Conservation (phyloP, 1,140 invertebrate genomes). For the Polypedilum pembai region DNA sequence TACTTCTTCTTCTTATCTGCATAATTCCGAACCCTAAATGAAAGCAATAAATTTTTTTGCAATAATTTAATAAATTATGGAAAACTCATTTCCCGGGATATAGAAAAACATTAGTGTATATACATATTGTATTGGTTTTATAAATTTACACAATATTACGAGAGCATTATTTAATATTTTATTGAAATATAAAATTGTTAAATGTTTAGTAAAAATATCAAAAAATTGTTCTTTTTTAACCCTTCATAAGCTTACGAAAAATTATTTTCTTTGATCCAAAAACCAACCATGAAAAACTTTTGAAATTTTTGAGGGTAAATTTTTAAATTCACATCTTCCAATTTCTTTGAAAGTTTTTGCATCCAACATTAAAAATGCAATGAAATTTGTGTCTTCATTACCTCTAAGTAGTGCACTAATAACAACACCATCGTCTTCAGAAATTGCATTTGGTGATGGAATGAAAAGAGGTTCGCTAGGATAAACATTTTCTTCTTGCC, state of each 20-base stretch:
- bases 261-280: background rate
- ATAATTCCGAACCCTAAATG: no score
- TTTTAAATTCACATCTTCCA: constrained; percentile 10
- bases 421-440: background rate
- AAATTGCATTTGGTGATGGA: background rate
- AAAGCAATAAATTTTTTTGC: no score
- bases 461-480: background rate
- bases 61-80: no score
- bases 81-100: no score
- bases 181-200: no score
- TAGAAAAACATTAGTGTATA: no score
- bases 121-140: no score
- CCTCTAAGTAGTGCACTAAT: background rate
- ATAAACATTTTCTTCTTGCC: background rate
- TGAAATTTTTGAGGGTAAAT: background rate
- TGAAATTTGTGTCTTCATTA: background rate
- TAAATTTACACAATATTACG: no score
- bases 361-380: background rate
- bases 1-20: no score
- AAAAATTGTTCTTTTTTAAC: no score
- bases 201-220: no score
- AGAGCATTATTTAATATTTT: no score
- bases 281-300: background rate
- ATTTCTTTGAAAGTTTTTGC: background rate
- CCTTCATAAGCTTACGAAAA: background rate